These are phyloP conservation scores for Phrynocephalus forsythii DNA, from an alignment of 2,797 vertebrate genomes.

Conservation along the genomic window DNA sequence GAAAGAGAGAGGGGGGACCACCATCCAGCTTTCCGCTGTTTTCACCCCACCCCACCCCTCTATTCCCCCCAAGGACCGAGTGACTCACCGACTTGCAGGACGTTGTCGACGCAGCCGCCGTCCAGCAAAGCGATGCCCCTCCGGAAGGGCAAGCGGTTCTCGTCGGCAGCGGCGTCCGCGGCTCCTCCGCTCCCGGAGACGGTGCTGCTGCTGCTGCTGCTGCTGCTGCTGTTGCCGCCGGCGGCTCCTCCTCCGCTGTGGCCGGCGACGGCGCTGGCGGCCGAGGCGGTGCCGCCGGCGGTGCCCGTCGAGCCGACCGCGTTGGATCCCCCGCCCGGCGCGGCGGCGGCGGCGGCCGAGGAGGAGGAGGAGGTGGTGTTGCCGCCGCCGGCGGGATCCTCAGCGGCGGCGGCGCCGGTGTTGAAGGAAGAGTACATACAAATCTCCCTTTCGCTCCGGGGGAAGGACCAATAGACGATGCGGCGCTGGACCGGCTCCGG, in stretches of 20 bases:
- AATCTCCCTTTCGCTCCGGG: slow-evolving; percentile 94
- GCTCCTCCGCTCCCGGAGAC: slow-evolving; percentile 55
- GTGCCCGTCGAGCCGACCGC: slow-evolving; percentile 42
- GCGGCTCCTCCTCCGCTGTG: slow-evolving; percentile 20
- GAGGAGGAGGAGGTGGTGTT: background rate
- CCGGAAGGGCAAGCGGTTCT: slow-evolving; percentile 91
- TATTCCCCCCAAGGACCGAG: background rate
- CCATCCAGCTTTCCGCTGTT: background rate
- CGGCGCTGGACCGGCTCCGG: slow-evolving; percentile 95
- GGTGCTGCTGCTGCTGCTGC: background rate
- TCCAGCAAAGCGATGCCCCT: slow-evolving; percentile 92
- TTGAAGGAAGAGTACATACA: slow-evolving; percentile 98
- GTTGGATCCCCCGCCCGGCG: slow-evolving; percentile 64
- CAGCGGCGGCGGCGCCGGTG: slow-evolving; percentile 86
- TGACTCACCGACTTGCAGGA: slow-evolving; percentile 96
- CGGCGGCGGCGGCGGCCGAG: slow-evolving; percentile 40
- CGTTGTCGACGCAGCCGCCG: slow-evolving; percentile 94
- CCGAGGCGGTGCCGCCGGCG: slow-evolving; percentile 49
- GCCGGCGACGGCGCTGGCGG: slow-evolving; percentile 22
- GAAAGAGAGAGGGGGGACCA: too few species aligned
- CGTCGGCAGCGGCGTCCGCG: slow-evolving; percentile 77
- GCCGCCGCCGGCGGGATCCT: slow-evolving; percentile 69
- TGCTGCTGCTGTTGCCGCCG: slow-evolving; percentile 1
- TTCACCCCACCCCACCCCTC: slow-evolving; percentile 38
- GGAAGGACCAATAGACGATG: slow-evolving; percentile 97